Evolutionary conservation across 2,888 invertebrate genomes (phyloP).

Genomic region (Ferdinandea cuprea): DNA sequence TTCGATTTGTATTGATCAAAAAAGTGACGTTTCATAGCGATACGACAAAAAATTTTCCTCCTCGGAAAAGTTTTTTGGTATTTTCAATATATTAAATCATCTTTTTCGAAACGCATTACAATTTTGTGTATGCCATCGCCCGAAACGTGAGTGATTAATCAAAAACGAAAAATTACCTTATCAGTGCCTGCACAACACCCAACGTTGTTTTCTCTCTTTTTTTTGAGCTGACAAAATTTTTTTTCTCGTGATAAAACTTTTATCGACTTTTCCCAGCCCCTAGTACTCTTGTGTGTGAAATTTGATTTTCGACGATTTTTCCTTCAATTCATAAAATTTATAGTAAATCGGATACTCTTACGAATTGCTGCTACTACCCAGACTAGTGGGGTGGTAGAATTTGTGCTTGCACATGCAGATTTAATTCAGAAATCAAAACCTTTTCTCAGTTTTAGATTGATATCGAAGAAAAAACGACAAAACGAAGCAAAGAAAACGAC

Average conservation of each 20-base stretch:
- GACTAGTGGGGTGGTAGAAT: conserved; percentile 16
- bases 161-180: conserved; percentile 7
- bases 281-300: conserved; percentile 49
- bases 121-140: conserved; percentile 43
- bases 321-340: conserved; percentile 40
- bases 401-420: conserved; percentile 20
- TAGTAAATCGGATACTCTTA: conserved; percentile 40
- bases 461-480: conserved; percentile 35
- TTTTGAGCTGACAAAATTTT: conserved; percentile 54
- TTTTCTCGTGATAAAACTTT: conserved; percentile 66
- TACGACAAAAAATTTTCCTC: conserved; percentile 68
- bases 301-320: conserved; percentile 50
- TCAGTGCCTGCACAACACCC: conserved; percentile 13
- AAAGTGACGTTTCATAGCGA: conserved; percentile 76
- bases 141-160: conserved; percentile 61
- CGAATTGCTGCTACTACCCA: conserved; percentile 8
- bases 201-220: not conserved
- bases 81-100: conserved; percentile 67
- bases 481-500: conserved; percentile 29
- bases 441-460: conserved; percentile 66
- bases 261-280: conserved; percentile 76
- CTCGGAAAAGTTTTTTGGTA: conserved; percentile 68
- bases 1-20: conserved; percentile 76
- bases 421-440: conserved; percentile 52
- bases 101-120: conserved; percentile 53